Evolutionary conservation across 1,140 invertebrate genomes (phyloP), one percentile per base, ranked within the genome.

Genomic region (Hypsibius dujardini): DNA sequence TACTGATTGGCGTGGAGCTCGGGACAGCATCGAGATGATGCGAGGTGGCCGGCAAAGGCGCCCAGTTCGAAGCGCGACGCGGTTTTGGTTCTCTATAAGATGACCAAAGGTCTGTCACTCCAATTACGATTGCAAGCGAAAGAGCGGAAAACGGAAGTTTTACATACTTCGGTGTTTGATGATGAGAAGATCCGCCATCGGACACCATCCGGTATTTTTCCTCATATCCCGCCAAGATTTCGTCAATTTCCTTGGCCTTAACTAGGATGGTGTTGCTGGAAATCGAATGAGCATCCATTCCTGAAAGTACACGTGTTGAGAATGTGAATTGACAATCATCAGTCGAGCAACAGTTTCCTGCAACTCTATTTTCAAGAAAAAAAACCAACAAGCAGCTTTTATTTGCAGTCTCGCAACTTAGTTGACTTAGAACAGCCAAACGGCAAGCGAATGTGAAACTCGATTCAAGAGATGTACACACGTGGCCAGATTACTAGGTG

Each of bases 181-280:
- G n/a, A n/a, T n/a, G 89, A 15, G 88, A 86, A 2, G 88, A 88
- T 62, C 82, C 81, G 67, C 76, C 78, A 70, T 76, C 75, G 56
- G 90, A 92, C 3, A 94, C 87, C 42, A 93, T 91, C 82, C 95
- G 94, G 77, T 95, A 98, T 79, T 96, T 97, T 75, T 98, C 95
- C 84, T 98, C 95, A 80, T 94, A 95, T n/a, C 95, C 95, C 75
- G 92, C 90, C 76, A 98, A 92, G 72, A 98, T 93, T 79, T 98
- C 94, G 79, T 99, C 95, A 3, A 98, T 93, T 86, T 98, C 95
- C 2, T 86, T 85, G 3, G 92, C 90, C 79, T 88, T 87, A 14
- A 98, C 80, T 7, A 98, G 79, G 2, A 92, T 96, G 28, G 97
- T 93, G 75, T 93, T 96, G 69, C 92, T 95, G 0, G 93, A 92